A percentile compares a stretch with the other conserved stretches of the same genome.
Evolutionary conservation across 2,888 invertebrate genomes (phyloP).

Genomic region (Halocaridina rubra): DNA sequence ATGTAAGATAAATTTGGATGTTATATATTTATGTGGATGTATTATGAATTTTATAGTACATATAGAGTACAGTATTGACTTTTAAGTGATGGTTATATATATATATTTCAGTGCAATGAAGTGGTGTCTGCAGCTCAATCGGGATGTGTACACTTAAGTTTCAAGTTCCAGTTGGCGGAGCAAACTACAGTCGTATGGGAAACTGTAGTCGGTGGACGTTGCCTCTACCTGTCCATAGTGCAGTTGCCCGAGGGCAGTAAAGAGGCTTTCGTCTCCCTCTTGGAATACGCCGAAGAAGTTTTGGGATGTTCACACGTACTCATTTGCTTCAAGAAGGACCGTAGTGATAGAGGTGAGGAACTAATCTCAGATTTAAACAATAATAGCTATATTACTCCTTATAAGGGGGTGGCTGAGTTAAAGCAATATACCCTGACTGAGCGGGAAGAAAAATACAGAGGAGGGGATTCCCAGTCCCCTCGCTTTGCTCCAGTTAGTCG

Average conservation of each 20-base stretch:
- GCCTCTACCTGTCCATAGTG: slow-evolving; percentile 87
- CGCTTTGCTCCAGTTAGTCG: too few species aligned
- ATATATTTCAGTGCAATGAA: slow-evolving; percentile 59
- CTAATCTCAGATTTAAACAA: neutral
- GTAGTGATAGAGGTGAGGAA: slow-evolving; percentile 76
- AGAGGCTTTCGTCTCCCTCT: slow-evolving; percentile 91
- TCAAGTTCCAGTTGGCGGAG: slow-evolving; percentile 71
- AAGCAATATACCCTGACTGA: too few species aligned
- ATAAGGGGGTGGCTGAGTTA: too few species aligned
- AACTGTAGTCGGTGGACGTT: slow-evolving; percentile 81
- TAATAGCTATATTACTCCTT: too few species aligned
- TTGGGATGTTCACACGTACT: slow-evolving; percentile 84
- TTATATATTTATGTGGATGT: too few species aligned
- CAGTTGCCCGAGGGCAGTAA: slow-evolving; percentile 92
- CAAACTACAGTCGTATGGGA: slow-evolving; percentile 86
- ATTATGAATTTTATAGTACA: too few species aligned
- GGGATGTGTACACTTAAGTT: slow-evolving; percentile 54
- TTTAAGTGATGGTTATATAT: too few species aligned
- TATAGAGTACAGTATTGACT: too few species aligned
- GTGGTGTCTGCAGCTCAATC: slow-evolving; percentile 56
- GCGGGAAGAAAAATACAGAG: too few species aligned
- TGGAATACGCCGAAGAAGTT: slow-evolving; percentile 96
- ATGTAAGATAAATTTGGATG: too few species aligned
- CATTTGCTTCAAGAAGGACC: slow-evolving; percentile 84
- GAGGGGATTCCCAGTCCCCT: too few species aligned